Evolutionary conservation across 1,140 invertebrate species (phyloP), one percentile per base, ranked within the genome.

Genomic region (Rhagoletis pomonella): DNA sequence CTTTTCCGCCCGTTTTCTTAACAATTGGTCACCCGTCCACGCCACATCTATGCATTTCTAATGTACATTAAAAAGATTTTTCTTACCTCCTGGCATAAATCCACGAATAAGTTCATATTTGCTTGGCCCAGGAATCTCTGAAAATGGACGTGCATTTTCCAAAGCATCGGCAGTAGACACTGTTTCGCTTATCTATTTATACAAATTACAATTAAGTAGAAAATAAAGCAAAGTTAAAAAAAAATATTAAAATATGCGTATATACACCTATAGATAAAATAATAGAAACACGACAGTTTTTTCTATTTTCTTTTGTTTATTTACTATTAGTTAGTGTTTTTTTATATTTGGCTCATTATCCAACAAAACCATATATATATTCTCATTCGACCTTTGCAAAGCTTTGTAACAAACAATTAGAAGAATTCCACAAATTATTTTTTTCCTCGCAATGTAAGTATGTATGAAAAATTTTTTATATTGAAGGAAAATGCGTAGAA

Each of bases 91-190:
- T 4, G 58, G 50, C n/a, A 85, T 19, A 85, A 85, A 58, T 12
- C 58, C 58, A 85, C 81, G 81, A 17, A 85, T 29, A 4, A 85
- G 17, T 42, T 85, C 81, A 85, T 58, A 85, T 85, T 9, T 59
- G 44, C 81, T 85, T 59, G 81, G 81, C 9, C 81, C 81, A 9
- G 81, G 50, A 7, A 85, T 9, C 14, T 85, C 81, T 1, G n/a
- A 19, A 85, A 39, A 59, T n/a, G 81, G 81, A 17, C 81, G 81
- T n/a, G 81, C 81, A 85, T 60, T 85, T 29, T 85, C 58, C 47
- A 85, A 81, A 5, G n/a, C 2, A 14, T 10, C 9, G 4, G 50
- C 4, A n/a, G 81, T 10, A 10, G 17, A 29, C 7, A 5, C 17
- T 5, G 7, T 85, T 14, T 85, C 58, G 58, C 6, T 85, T 12